Evolutionary conservation across 2,888 invertebrate species (phyloP).

Genomic region (Parnassius smintheus): DNA sequence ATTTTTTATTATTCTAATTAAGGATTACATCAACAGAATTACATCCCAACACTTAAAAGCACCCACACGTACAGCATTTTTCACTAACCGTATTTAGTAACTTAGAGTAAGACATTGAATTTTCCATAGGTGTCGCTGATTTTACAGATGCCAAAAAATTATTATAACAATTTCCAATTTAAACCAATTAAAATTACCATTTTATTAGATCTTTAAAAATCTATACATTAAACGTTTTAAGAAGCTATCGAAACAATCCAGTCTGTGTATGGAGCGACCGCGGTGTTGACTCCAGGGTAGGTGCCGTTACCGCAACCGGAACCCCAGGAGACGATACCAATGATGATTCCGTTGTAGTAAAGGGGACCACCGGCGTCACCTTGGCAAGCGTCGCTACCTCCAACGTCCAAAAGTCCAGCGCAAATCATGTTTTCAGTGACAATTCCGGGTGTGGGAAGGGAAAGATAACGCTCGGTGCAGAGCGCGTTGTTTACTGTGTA

Average conservation of each 20-base stretch:
- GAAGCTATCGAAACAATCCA: conserved; percentile 42
- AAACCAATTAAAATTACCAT: no score
- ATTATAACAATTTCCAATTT: no score
- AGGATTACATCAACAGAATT: no score
- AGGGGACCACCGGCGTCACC: conserved; percentile 77
- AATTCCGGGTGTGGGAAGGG: background rate
- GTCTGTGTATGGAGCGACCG: conserved; percentile 52
- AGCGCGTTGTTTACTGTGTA: conserved; percentile 46
- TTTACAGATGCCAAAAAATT: no score
- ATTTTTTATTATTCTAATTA: no score
- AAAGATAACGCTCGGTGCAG: conserved; percentile 46
- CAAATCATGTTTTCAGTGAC: conserved; percentile 53
- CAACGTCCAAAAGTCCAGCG: conserved; percentile 47
- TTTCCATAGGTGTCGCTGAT: no score
- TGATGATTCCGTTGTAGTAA: conserved; percentile 48
- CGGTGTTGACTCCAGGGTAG: conserved; percentile 71
- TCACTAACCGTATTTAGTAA: no score
- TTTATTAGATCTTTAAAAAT: background rate
- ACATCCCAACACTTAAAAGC: no score
- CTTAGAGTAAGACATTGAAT: no score
- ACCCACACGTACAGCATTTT: no score
- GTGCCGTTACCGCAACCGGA: conserved; percentile 62
- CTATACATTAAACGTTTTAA: background rate
- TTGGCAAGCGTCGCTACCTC: conserved; percentile 55
- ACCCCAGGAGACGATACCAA: conserved; percentile 77